Evolutionary conservation across 2,113 vertebrate genomes (phyloP).

Genomic region (Anoura caudifer): DNA sequence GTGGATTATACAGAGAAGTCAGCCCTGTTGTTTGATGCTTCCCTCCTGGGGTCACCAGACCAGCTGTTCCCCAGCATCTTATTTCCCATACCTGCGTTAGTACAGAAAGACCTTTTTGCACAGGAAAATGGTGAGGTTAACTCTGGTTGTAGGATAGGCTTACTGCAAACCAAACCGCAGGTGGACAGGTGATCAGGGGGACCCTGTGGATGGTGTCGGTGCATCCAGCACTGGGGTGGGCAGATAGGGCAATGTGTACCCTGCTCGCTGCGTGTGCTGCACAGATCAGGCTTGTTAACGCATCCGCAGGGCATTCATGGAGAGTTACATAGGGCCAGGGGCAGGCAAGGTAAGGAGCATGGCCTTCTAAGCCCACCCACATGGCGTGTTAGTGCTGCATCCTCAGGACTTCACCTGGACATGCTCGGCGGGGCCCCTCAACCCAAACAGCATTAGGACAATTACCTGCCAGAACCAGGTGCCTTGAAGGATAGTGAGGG

Average conservation of each 20-base stretch:
- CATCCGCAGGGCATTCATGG: neutral
- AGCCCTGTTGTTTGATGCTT: neutral
- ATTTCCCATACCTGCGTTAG: neutral
- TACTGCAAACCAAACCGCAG: neutral
- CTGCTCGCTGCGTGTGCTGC: neutral
- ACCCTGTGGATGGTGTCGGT: neutral
- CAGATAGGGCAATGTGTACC: neutral
- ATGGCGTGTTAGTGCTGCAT: neutral
- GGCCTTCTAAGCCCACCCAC: neutral
- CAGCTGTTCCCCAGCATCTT: fast-evolving
- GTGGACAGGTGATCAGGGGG: neutral
- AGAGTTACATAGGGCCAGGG: neutral
- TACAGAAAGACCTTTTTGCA: neutral
- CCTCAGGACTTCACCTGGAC: neutral
- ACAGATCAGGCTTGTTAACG: neutral
- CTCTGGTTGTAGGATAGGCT: neutral
- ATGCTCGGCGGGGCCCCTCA: fast-evolving
- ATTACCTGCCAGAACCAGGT: conserved; percentile 97
- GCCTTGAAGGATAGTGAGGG: conserved; percentile 91
- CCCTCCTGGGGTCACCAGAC: neutral
- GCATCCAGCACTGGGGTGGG: neutral
- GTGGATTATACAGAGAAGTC: neutral
- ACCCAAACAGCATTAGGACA: neutral
- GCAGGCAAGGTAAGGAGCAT: neutral
- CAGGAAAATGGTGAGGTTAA: neutral